Evolutionary conservation across 35 echinoderm and acorn worm species (phyloP).

Genomic region (Apostichopus parvimensis): DNA sequence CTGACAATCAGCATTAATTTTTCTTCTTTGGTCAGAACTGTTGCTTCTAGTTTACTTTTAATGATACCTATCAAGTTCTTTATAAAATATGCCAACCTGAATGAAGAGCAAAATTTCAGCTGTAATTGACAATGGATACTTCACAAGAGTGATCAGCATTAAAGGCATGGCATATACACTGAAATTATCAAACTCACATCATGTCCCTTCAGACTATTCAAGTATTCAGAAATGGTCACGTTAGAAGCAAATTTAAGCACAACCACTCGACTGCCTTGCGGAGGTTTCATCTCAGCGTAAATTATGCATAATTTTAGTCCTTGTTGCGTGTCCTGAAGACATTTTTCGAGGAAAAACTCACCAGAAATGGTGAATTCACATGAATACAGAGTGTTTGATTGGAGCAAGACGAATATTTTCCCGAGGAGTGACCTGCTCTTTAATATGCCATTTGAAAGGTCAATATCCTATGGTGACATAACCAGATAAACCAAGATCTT

Average conservation of each 20-base stretch:
- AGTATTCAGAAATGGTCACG: too few relatives aligned
- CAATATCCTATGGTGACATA: conserved; percentile 7
- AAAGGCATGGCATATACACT: too few relatives aligned
- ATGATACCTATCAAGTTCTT: background rate
- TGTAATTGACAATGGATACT: background rate
- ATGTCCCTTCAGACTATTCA: too few relatives aligned
- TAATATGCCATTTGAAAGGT: background rate
- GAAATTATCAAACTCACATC: too few relatives aligned
- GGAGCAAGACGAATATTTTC: too few relatives aligned
- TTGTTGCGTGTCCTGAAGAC: background rate
- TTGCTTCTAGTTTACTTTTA: background rate
- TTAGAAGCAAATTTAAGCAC: background rate
- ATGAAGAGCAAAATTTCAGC: background rate
- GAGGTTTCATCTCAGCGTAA: background rate
- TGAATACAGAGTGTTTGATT: too few relatives aligned
- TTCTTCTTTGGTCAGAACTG: background rate
- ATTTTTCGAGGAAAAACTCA: too few relatives aligned
- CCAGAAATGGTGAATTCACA: too few relatives aligned
- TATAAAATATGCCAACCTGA: background rate
- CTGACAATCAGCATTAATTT: background rate
- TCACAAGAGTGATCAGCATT: background rate
- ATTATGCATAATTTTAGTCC: background rate
- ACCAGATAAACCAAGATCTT: too few relatives aligned
- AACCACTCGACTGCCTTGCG: background rate
- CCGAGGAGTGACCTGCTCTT: too few relatives aligned